A percentile compares a stretch with the other conserved stretches of the same genome.
phyloP scores from a whole-genome alignment of 2,888 invertebrate genomes.

The Drosophila emarginata region DNA sequence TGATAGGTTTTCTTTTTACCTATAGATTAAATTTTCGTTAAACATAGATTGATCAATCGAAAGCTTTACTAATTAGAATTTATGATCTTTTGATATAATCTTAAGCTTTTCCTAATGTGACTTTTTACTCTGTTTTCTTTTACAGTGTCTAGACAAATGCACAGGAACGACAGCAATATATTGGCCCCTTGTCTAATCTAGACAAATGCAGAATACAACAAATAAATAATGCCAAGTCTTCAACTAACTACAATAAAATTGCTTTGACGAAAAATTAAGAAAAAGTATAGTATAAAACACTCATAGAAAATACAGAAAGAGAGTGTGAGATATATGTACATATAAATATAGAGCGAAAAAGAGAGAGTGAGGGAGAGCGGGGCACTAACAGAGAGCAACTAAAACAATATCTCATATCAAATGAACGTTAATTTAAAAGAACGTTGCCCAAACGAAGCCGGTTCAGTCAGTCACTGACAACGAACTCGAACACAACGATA shows the following conservation, averaged over 20 bases:
- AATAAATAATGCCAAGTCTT: slow-evolving; percentile 13
- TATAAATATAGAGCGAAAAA: not conserved
- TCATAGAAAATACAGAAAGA: not conserved
- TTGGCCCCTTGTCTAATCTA: slow-evolving; percentile 56
- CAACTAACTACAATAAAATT: slow-evolving; percentile 21
- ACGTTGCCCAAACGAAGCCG: slow-evolving; percentile 60
- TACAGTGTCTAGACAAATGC: slow-evolving; percentile 42
- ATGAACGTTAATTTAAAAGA: slow-evolving; percentile 74
- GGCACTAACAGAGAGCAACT: slow-evolving; percentile 7
- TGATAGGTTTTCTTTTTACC: no score
- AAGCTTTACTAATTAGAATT: slow-evolving; percentile 12
- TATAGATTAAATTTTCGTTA: no score
- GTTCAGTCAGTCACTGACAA: slow-evolving; percentile 71
- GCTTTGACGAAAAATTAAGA: slow-evolving; percentile 32
- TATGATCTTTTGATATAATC: not conserved
- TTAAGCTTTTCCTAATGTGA: not conserved
- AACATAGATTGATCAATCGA: not conserved
- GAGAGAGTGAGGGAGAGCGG: slow-evolving; percentile 9
- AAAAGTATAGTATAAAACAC: slow-evolving; percentile 21
- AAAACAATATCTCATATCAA: slow-evolving; percentile 51
- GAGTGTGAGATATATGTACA: not conserved
- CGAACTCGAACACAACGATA: slow-evolving; percentile 64
- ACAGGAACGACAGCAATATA: not conserved
- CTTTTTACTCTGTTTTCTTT: slow-evolving; percentile 19
- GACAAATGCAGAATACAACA: slow-evolving; percentile 29